Base-by-base conservation (phyloP, 2,888 invertebrate genomes). In the Macaria liturata region DNA sequence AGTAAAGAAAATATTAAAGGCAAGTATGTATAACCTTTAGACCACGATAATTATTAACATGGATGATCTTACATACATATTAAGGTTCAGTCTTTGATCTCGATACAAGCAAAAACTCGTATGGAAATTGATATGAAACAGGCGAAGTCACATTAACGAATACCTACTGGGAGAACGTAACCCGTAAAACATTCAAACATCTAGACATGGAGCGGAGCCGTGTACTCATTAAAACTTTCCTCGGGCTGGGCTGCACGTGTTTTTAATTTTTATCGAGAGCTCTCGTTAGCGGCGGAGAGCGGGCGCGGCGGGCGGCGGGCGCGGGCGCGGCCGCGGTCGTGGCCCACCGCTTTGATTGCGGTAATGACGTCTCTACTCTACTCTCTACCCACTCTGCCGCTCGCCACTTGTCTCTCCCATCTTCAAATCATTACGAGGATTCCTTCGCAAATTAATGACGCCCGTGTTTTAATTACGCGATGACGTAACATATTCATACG, bases 251-350 rank as follows among this genome's bases (percentile, higher is more conserved):
- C 83, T 88, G 91, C 91, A 91, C 91, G 90, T 91, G 91, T 91
- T 91, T 91, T 91, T 91, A 91, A 91, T 91, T 91, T 91, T 91
- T 91, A 91, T 91, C 91, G 91, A 91, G 91, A 91, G 90, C 87
- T 76, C 91, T 91, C 84, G 78, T 88, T 87, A 80, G 68, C 72
- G 49, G 47, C 20, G 20, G 67, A 65, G 70, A 30, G 31, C 49
- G 45, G 57, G 52, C 20, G 20, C 57, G 63, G 76, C 81, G 80
- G 83, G 20, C 20, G 20, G 20, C 20, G 67, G 66, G 70, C 39
- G 31, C 49, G 45, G 57, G 52, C 57, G 63, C 57, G 63, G 76
- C 81, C 80, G 83, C 80, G 84, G 85, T 80, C n/a, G 42, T 9
- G 42, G 42, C 42, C 76, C 81, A 75, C 71, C 76, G 86, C 90